Percentiles rank a stretch among this genome's conserved stretches.
These are phyloP conservation scores for Drepanosiphum platanoidis DNA, from an alignment of 2,888 invertebrate species.

Conservation along the genomic window DNA sequence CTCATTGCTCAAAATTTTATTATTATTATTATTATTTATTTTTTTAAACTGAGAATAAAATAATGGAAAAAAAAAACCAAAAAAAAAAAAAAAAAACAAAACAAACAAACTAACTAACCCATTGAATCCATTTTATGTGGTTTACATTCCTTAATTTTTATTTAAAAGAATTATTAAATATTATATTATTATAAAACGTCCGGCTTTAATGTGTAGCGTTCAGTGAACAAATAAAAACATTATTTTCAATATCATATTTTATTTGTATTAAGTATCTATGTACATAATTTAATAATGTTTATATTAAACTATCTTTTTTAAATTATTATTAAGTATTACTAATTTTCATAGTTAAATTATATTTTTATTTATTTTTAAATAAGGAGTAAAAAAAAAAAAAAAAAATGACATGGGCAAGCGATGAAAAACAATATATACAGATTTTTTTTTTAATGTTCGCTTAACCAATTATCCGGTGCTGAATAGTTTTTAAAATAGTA, in stretches of 20 bases:
- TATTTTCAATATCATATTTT: conserved; percentile 46
- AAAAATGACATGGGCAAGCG: conserved; percentile 16
- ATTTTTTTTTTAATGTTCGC: background rate
- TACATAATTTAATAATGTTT: conserved; percentile 50
- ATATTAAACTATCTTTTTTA: conserved; percentile 53
- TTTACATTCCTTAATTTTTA: conserved; percentile 62
- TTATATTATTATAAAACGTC: no score
- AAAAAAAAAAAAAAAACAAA: no score
- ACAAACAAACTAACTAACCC: no score
- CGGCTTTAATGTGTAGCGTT: conserved; percentile 41
- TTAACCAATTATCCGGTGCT: conserved; percentile 41
- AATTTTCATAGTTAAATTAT: conserved; percentile 59
- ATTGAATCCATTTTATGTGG: conserved; percentile 48
- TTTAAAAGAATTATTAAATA: conserved; percentile 35
- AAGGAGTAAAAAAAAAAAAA: conserved; percentile 3
- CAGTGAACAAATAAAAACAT: conserved; percentile 20
- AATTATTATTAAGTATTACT: conserved; percentile 50
- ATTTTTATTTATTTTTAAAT: conserved; percentile 59
- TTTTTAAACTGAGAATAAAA: conserved; percentile 49
- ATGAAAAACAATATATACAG: conserved; percentile 14
- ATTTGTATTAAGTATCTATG: conserved; percentile 30
- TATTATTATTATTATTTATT: conserved; percentile 31
- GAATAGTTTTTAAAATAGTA: conserved; percentile 33
- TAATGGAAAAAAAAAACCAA: conserved; percentile 36
- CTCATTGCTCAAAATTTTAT: conserved; percentile 55